These are phyloP conservation scores for Dastarcus helophoroides DNA, from an alignment of 2,888 invertebrate species.

Conservation along the genomic window DNA sequence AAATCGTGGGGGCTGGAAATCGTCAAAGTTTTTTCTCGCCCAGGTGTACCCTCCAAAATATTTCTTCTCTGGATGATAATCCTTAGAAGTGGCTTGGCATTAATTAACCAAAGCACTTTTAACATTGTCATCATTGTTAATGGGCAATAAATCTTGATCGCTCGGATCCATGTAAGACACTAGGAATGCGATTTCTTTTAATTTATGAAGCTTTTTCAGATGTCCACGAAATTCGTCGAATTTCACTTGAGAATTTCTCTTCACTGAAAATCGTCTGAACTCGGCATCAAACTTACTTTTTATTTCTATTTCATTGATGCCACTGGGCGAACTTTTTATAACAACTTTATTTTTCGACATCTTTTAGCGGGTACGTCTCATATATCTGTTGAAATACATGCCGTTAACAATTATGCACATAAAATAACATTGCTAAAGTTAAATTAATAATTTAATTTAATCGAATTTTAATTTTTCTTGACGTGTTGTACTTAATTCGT, in stretches of 20 bases:
- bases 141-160: constrained; percentile 92
- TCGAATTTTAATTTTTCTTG: constrained; percentile 31
- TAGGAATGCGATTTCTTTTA: constrained; percentile 78
- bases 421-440: constrained; percentile 22
- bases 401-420: constrained; percentile 19
- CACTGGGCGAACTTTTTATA: constrained; percentile 46
- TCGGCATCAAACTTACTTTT: constrained; percentile 99
- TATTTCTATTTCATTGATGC: constrained; percentile 70
- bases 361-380: constrained; percentile 29
- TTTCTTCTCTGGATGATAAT: constrained; percentile 90
- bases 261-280: constrained; percentile 88
- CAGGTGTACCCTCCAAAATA: constrained; percentile 70
- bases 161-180: constrained; percentile 94
- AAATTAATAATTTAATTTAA: too few relatives aligned
- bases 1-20: constrained; percentile 98
- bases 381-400: constrained; percentile 7
- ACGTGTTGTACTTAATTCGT: constrained; percentile 34
- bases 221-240: constrained; percentile 81
- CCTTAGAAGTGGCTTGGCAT: constrained; percentile 75
- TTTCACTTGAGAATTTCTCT: constrained; percentile 59
- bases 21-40: constrained; percentile 58
- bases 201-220: constrained; percentile 71
- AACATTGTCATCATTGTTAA: constrained; percentile 97
- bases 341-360: constrained; percentile 81
- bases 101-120: constrained; percentile 79